Evolutionary conservation across 2,113 vertebrate species (phyloP).

Genomic region (Thalassoma bifasciatum): DNA sequence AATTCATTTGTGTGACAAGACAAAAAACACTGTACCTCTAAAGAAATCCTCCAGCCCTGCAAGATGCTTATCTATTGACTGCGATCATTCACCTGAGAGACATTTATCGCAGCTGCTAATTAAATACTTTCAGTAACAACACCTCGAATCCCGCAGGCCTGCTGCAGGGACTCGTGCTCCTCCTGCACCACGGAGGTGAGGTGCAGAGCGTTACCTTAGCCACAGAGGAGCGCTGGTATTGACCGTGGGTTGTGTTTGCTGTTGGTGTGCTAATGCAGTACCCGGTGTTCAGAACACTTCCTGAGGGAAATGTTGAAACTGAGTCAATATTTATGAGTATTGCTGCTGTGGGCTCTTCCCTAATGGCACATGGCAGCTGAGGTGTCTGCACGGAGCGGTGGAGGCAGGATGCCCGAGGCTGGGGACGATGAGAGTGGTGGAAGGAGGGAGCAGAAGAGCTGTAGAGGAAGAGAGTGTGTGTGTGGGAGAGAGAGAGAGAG

Average conservation of each 20-base stretch:
- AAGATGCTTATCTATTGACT: conserved; percentile 37
- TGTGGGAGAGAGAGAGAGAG: background rate
- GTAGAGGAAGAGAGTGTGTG: background rate
- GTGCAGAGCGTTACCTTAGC: conserved; percentile 39
- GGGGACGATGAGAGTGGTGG: conserved; percentile 14
- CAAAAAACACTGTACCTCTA: conserved; percentile 6
- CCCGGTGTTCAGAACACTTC: conserved; percentile 67
- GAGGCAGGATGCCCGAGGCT: conserved; percentile 45
- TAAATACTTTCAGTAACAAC: conserved; percentile 54
- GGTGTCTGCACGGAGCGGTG: conserved; percentile 58
- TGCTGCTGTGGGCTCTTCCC: conserved; percentile 67
- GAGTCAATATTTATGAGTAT: conserved; percentile 79
- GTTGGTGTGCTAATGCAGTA: conserved; percentile 64
- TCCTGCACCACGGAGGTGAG: background rate
- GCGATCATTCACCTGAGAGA: conserved; percentile 31
- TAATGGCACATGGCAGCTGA: conserved; percentile 68
- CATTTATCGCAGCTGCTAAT: conserved; percentile 58
- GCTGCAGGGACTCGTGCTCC: conserved; percentile 22
- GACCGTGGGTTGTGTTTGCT: conserved; percentile 58
- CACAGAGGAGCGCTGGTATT: conserved; percentile 26
- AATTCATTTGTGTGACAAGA: conserved; percentile 23
- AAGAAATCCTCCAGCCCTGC: conserved; percentile 17
- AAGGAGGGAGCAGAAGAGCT: background rate
- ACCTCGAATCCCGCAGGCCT: conserved; percentile 31
- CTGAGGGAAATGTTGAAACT: conserved; percentile 68